Conservation (phyloP, 2,888 invertebrate genomes). For the Anticlea derivata region DNA sequence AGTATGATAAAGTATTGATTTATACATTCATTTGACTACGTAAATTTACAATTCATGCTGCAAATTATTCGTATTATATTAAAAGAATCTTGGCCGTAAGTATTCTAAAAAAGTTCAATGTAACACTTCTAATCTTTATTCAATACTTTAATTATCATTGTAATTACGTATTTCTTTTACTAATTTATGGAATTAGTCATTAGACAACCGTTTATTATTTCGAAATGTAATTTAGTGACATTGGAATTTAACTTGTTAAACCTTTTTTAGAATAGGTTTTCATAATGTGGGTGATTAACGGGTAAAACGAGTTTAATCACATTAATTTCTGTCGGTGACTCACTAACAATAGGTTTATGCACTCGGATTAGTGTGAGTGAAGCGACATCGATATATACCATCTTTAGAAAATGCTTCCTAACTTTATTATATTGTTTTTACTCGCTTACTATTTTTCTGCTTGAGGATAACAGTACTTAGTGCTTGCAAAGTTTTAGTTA, state of each 20-base stretch:
- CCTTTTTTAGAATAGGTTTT: constrained; percentile 8
- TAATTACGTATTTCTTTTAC: constrained; percentile 1
- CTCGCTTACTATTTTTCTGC: no score
- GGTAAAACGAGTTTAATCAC: constrained; percentile 16
- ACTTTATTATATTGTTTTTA: no score
- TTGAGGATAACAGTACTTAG: no score
- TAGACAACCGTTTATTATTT: not conserved
- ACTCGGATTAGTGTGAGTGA: not conserved
- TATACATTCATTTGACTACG: no score
- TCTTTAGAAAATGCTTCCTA: no score
- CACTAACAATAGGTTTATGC: constrained; percentile 1
- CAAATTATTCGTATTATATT: not conserved
- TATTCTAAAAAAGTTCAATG: not conserved
- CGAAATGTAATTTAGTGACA: not conserved
- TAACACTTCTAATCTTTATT: constrained; percentile 2
- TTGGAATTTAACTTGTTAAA: constrained; percentile 5
- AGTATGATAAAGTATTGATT: not conserved
- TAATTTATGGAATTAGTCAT: constrained; percentile 7
- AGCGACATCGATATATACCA: not conserved
- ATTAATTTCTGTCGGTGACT: constrained; percentile 4
- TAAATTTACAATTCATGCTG: not conserved
- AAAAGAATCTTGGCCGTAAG: not conserved
- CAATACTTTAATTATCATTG: not conserved
- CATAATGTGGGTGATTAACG: constrained; percentile 7
- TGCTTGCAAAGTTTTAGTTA: no score